phyloP scores from a whole-genome alignment of 2,888 invertebrate species.

The Sturmia bella region DNA sequence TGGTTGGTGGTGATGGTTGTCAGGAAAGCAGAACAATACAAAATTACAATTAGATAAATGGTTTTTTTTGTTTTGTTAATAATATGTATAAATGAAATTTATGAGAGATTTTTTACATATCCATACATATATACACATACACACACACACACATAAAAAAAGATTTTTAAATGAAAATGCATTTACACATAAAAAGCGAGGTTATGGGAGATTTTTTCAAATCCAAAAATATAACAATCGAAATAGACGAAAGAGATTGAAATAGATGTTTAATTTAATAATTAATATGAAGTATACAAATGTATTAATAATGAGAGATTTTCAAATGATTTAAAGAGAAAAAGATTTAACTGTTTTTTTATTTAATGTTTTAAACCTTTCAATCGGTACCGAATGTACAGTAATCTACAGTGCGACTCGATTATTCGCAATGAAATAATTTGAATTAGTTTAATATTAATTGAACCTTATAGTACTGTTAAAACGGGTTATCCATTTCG shows the following conservation, averaged over 20 bases:
- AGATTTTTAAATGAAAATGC: conserved; percentile 56
- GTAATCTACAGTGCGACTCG: too few relatives aligned
- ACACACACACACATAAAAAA: neutral
- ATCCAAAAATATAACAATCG: conserved; percentile 54
- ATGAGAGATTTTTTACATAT: neutral
- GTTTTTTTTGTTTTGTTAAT: conserved; percentile 7
- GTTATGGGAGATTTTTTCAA: conserved; percentile 53
- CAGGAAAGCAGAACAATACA: conserved; percentile 55
- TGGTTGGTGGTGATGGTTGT: conserved; percentile 55
- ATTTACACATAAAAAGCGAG: conserved; percentile 71
- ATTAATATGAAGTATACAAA: conserved; percentile 13
- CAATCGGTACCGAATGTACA: too few relatives aligned
- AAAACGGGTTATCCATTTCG: too few relatives aligned
- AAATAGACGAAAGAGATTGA: conserved; percentile 67
- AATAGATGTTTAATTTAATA: conserved; percentile 53
- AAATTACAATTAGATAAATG: conserved; percentile 41
- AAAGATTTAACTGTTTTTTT: conserved; percentile 21
- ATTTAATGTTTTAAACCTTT: too few relatives aligned
- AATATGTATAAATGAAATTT: neutral
- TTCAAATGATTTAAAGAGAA: conserved; percentile 7
- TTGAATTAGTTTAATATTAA: too few relatives aligned
- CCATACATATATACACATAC: neutral
- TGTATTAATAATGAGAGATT: conserved; percentile 3
- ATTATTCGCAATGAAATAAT: too few relatives aligned
- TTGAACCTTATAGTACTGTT: too few relatives aligned